Evolutionary conservation across 2,113 vertebrate genomes (phyloP).

Genomic region (Aspidoscelis tigris): DNA sequence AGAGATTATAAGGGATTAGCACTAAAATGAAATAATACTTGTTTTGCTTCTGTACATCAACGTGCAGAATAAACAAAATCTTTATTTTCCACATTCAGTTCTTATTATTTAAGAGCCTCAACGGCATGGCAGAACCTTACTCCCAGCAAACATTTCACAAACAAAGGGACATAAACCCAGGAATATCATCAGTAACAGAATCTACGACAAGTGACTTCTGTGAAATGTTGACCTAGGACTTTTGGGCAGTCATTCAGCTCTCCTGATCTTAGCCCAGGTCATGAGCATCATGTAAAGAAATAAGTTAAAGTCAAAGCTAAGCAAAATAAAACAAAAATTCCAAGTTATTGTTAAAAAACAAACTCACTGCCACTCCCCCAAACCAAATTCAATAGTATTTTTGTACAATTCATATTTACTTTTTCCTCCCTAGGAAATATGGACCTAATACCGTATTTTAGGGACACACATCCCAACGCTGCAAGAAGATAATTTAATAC

Average conservation of each 20-base stretch:
- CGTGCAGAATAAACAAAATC: background rate
- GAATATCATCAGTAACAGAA: background rate
- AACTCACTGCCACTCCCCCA: too few species aligned
- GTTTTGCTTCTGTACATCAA: constrained; percentile 22
- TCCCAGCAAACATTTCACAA: background rate
- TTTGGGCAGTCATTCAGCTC: background rate
- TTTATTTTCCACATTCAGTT: background rate
- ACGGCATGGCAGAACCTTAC: background rate
- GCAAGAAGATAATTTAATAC: background rate
- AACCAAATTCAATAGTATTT: background rate
- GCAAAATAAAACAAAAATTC: background rate
- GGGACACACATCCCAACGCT: too few species aligned
- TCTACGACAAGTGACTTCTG: background rate
- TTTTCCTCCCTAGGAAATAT: background rate
- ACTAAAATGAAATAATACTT: constrained; percentile 39
- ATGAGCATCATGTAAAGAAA: background rate
- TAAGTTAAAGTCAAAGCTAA: background rate
- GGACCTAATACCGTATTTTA: background rate
- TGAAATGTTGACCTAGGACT: background rate
- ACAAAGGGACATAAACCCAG: background rate
- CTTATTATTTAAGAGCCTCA: background rate
- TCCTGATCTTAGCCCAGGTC: background rate
- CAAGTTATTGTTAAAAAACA: background rate
- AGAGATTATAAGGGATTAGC: constrained; percentile 5
- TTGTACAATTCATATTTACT: background rate